Evolutionary conservation across 2,888 invertebrate species (phyloP).

Genomic region (Achlya flavicornis): DNA sequence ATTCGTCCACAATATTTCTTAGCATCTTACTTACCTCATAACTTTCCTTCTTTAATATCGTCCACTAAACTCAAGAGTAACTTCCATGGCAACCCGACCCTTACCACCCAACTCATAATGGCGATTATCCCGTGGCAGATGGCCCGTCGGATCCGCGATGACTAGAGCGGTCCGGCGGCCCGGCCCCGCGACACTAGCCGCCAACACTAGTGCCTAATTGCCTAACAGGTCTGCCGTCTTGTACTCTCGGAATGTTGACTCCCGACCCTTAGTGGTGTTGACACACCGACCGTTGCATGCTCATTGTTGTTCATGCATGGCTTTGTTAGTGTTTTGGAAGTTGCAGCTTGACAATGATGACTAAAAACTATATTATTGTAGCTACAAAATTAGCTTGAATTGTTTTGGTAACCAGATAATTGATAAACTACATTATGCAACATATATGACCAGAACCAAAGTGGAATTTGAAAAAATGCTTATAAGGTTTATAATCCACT

Average conservation of each 20-base stretch:
- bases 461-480: background rate
- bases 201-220: constrained; percentile 63
- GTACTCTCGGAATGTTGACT: constrained; percentile 56
- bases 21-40: background rate
- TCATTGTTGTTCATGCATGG: constrained; percentile 58
- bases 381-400: too few relatives aligned
- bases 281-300: constrained; percentile 36
- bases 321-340: constrained; percentile 32
- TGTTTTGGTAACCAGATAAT: too few relatives aligned
- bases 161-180: constrained; percentile 81
- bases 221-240: constrained; percentile 71
- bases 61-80: background rate
- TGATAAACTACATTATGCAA: too few relatives aligned
- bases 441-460: background rate
- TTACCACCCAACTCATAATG: constrained; percentile 2
- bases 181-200: constrained; percentile 73
- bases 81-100: constrained; percentile 6
- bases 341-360: constrained; percentile 27
- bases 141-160: constrained; percentile 81
- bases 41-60: background rate
- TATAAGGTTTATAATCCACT: background rate
- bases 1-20: too few relatives aligned
- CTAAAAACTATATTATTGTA: too few relatives aligned
- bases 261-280: constrained; percentile 26
- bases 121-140: constrained; percentile 45